Percentiles rank a stretch among this genome's conserved stretches.
Evolutionary conservation across 2,888 invertebrate genomes (phyloP).

Genomic region (Melikaiella ostensackeni): DNA sequence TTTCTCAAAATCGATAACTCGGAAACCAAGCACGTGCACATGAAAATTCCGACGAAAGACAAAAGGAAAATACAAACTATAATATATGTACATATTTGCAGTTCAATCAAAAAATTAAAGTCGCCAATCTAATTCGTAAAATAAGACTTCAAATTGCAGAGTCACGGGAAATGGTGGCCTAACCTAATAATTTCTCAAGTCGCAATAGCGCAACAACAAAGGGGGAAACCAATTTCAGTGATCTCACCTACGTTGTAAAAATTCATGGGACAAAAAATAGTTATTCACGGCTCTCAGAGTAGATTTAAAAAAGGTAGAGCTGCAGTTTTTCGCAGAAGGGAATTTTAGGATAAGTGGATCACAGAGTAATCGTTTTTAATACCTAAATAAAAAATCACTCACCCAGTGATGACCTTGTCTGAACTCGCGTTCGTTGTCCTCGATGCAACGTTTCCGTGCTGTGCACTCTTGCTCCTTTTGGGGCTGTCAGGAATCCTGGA

Average conservation of each 20-base stretch:
- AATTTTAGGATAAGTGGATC: slow-evolving; percentile 31
- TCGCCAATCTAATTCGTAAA: slow-evolving; percentile 28
- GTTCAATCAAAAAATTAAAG: background rate
- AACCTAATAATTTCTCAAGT: slow-evolving; percentile 58
- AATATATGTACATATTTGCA: background rate
- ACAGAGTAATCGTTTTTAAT: slow-evolving; percentile 27
- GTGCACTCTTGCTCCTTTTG: slow-evolving; percentile 51
- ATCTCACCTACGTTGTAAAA: slow-evolving; percentile 44
- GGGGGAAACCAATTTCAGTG: slow-evolving; percentile 43
- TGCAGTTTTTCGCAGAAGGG: slow-evolving; percentile 41
- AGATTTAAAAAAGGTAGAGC: background rate
- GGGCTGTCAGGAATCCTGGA: slow-evolving; percentile 59
- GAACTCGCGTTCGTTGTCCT: slow-evolving; percentile 43
- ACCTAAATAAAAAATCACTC: slow-evolving; percentile 43
- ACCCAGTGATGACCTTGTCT: slow-evolving; percentile 52
- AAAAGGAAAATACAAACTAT: background rate
- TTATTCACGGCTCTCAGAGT: background rate
- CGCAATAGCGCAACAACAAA: slow-evolving; percentile 55
- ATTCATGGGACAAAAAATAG: slow-evolving; percentile 46
- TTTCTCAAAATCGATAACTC: background rate
- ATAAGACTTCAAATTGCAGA: slow-evolving; percentile 64
- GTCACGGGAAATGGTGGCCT: slow-evolving; percentile 63
- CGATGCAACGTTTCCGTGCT: slow-evolving; percentile 42
- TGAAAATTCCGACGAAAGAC: background rate
- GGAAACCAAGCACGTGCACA: slow-evolving; percentile 6